Base-by-base conservation (phyloP, 2,888 invertebrate species). In the Eupithecia subumbrata region DNA sequence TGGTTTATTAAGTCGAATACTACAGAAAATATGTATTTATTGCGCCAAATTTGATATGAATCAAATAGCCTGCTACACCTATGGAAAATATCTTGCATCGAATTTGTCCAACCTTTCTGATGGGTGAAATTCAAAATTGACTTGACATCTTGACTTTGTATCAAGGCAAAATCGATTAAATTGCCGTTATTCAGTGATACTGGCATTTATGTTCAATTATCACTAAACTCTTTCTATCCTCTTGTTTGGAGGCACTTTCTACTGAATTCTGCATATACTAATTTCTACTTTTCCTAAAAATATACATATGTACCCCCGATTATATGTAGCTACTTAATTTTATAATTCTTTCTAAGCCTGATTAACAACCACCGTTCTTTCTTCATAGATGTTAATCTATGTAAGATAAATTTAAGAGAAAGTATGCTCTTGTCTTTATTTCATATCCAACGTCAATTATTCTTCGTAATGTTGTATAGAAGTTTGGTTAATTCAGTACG, bases 371-470 rank as follows among this genome's bases (percentile, higher is more conserved):
- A 60, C 5, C 12, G 60, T 60, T 60, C 64, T 64, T 34, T 64
- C 64, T 63, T 63, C 16, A 8, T 56, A 56, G 63, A 63, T 63
- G 30, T 63, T 63, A 16, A 63, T 63, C 16, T 30, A 34, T 64
- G 16, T 34, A 18, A 16, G 52, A 11, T 56, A 34, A n/a, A 37
- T 34, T 8, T n/a, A 25, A 60, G 75, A 72, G 75, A 75, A 75
- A 75, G 75, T 9, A 40, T 9, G 43, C 30, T 18, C n/a, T 56
- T 22, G 16, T 60, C 56, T 74, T 56, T 67, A 75, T 52, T 69
- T 75, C 63, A 69, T 72, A 60, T 22, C 43, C 72, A 66, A 69
- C 34, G 56, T 70, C 30, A 43, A 66, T 60, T 40, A 71, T 43
- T 71, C 48, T 72, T 56, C 16, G 25, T 64, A 64, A 64, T 34